Percentiles rank a stretch among this genome's conserved stretches.
These are phyloP conservation scores for Plemyria rubiginata DNA, from an alignment of 2,888 invertebrate genomes.

Conservation along the genomic window DNA sequence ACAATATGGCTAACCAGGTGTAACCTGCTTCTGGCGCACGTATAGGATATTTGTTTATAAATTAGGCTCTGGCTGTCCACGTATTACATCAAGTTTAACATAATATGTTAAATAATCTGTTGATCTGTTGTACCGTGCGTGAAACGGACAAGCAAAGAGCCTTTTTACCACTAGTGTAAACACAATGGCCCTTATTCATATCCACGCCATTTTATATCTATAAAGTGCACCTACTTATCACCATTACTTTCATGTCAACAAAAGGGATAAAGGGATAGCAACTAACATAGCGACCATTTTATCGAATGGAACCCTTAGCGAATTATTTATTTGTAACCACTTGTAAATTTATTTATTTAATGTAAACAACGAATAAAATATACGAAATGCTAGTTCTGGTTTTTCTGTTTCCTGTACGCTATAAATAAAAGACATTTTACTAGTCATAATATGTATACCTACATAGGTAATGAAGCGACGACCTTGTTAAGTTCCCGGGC, in stretches of 20 bases:
- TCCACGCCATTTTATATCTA: too few species aligned
- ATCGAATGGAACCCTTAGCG: too few species aligned
- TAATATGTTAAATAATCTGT: neutral
- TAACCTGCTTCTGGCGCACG: neutral
- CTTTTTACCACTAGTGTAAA: constrained; percentile 11
- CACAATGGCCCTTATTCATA: constrained; percentile 19
- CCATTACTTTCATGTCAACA: too few species aligned
- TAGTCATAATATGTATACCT: too few species aligned
- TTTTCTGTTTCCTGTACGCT: neutral
- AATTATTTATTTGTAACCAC: constrained; percentile 47
- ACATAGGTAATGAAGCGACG: too few species aligned
- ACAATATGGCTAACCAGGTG: neutral
- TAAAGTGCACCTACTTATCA: too few species aligned
- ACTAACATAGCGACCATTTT: too few species aligned
- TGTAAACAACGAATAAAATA: constrained; percentile 52
- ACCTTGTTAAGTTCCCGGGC: too few species aligned
- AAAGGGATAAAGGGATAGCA: too few species aligned
- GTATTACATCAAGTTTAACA: neutral
- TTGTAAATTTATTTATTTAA: constrained; percentile 57
- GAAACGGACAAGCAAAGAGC: neutral
- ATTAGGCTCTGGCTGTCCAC: neutral
- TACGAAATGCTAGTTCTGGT: constrained; percentile 5
- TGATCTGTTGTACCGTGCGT: neutral
- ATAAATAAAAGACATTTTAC: neutral
- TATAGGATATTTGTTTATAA: neutral